Percentiles rank a stretch among this genome's conserved stretches.
Evolutionary conservation across 1,140 invertebrate genomes (phyloP).

Genomic region (Globodera rostochiensis): DNA sequence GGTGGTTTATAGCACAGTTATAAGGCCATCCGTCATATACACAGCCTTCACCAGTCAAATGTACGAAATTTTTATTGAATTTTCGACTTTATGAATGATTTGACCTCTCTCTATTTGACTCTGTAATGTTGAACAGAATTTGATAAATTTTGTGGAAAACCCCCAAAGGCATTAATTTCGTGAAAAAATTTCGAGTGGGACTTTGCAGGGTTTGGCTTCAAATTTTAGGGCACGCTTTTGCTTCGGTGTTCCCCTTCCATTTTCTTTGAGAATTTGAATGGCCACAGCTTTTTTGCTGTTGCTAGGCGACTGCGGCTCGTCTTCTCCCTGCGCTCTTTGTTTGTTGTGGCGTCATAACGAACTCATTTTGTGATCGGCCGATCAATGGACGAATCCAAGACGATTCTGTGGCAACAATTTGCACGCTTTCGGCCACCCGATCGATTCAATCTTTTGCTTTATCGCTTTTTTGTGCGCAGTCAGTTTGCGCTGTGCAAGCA

Average conservation of each 20-base stretch:
- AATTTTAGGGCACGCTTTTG: no score
- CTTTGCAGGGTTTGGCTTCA: no score
- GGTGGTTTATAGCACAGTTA: neutral
- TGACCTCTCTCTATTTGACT: neutral
- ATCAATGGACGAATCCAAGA: neutral
- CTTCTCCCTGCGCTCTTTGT: neutral
- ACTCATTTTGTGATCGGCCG: neutral
- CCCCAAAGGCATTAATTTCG: no score
- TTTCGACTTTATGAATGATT: neutral
- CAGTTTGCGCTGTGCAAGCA: constrained; percentile 37
- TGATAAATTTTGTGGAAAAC: neutral
- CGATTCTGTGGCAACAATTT: constrained; percentile 4
- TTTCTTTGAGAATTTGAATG: neutral
- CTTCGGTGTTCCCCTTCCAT: no score
- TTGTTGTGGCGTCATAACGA: neutral
- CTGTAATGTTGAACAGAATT: neutral
- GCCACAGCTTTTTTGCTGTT: neutral
- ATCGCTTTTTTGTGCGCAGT: constrained; percentile 33
- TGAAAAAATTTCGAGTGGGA: neutral
- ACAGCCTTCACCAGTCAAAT: neutral
- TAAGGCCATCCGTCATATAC: neutral
- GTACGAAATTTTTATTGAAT: neutral
- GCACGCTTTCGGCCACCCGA: constrained; percentile 34
- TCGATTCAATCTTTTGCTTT: constrained; percentile 24
- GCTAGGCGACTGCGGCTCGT: neutral